Conservation (phyloP, 2,888 invertebrate species). For the Plusia festucae region DNA sequence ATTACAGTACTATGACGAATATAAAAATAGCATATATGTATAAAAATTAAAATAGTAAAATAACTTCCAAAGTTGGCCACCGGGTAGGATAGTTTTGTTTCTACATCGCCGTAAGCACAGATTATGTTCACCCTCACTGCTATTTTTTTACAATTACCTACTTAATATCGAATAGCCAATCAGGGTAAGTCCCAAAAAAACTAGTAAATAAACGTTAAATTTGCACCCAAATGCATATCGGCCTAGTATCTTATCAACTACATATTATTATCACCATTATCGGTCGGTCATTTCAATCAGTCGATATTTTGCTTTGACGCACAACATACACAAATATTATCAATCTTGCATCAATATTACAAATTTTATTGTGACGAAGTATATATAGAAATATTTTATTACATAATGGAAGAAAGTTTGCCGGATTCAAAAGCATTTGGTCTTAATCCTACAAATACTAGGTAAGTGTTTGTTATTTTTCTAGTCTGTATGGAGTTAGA, state of each 20-base stretch:
- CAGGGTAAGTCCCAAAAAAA: not conserved
- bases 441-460: slow-evolving; percentile 50
- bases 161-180: not conserved
- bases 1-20: no score
- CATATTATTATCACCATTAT: not conserved
- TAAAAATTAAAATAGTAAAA: no score
- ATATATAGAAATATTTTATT: not conserved
- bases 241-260: not conserved
- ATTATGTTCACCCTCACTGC: no score
- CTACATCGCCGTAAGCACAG: no score
- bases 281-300: not conserved
- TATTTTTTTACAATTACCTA: not conserved
- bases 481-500: no score
- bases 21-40: no score
- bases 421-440: slow-evolving; percentile 49
- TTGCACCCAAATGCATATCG: not conserved
- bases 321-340: not conserved
- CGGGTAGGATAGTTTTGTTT: no score
- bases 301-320: not conserved
- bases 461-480: slow-evolving; percentile 37
- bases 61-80: no score
- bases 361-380: not conserved
- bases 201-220: not conserved
- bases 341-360: not conserved
- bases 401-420: slow-evolving; percentile 33